These are phyloP conservation scores for Frankliniella intonsa DNA, from an alignment of 2,888 invertebrate species.

Conservation along the genomic window DNA sequence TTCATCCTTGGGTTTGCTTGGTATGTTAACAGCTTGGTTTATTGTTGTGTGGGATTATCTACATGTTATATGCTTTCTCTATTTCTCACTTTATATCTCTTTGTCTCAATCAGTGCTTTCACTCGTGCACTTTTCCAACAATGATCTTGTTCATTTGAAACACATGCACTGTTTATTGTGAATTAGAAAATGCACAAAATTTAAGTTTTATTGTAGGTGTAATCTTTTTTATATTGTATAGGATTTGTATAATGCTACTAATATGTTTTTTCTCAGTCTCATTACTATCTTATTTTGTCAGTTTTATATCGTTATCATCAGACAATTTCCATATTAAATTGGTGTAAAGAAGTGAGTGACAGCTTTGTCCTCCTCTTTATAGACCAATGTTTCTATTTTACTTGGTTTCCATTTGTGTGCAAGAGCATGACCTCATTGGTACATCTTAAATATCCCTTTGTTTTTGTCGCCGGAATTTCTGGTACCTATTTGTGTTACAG, in stretches of 20 bases:
- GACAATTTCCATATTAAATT: too few species aligned
- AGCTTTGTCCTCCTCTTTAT: not conserved
- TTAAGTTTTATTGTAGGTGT: not conserved
- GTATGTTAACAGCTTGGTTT: not conserved
- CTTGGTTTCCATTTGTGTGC: conserved; percentile 6
- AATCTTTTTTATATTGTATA: not conserved
- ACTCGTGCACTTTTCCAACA: not conserved
- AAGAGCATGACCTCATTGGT: not conserved
- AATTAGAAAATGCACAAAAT: conserved; percentile 9
- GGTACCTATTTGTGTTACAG: not conserved
- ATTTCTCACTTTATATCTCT: not conserved
- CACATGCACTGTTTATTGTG: not conserved
- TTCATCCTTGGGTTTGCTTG: not conserved
- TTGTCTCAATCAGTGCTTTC: not conserved
- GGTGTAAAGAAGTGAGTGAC: not conserved
- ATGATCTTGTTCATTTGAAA: not conserved
- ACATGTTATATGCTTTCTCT: not conserved
- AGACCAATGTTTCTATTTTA: not conserved
- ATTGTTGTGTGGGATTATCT: not conserved
- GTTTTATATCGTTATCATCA: not conserved
- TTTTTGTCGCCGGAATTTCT: not conserved
- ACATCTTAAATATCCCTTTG: not conserved
- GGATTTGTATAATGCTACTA: not conserved
- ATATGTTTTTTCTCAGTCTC: not conserved
- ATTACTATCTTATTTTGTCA: not conserved